Evolutionary conservation across 2,888 invertebrate species (phyloP).

Genomic region (Mactromeris polynyma): DNA sequence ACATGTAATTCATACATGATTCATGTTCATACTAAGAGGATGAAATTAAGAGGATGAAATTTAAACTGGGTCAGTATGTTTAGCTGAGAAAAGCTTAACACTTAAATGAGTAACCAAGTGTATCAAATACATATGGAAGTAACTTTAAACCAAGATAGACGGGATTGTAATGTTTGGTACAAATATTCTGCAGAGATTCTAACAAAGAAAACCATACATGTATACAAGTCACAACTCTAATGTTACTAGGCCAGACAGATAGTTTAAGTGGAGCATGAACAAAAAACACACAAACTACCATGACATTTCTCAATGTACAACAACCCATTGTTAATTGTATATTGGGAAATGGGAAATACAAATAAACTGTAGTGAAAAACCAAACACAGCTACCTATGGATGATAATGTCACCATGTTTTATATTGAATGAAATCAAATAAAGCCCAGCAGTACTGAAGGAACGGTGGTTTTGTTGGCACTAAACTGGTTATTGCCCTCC

Average conservation of each 20-base stretch:
- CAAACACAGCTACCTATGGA: background rate
- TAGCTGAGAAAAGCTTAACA: background rate
- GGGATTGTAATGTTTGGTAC: background rate
- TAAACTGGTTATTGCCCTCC: background rate
- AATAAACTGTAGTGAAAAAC: background rate
- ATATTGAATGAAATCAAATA: background rate
- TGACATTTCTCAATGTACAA: conserved; percentile 1
- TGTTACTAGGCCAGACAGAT: conserved; percentile 19
- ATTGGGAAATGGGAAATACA: background rate
- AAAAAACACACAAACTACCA: conserved; percentile 1
- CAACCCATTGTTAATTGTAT: background rate
- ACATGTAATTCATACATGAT: background rate
- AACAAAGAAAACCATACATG: background rate
- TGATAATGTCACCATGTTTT: background rate
- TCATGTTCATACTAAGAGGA: background rate
- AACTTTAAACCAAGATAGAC: background rate
- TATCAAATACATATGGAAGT: background rate
- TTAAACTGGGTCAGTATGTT: background rate
- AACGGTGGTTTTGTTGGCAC: background rate
- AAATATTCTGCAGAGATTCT: background rate
- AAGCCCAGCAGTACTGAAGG: background rate
- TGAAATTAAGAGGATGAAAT: background rate
- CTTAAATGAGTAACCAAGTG: background rate
- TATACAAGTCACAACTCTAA: background rate
- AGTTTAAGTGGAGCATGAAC: background rate